Evolutionary conservation across 2,888 invertebrate genomes (phyloP), one percentile per base, ranked within the genome.

Genomic region (Xestia c-nigrum): DNA sequence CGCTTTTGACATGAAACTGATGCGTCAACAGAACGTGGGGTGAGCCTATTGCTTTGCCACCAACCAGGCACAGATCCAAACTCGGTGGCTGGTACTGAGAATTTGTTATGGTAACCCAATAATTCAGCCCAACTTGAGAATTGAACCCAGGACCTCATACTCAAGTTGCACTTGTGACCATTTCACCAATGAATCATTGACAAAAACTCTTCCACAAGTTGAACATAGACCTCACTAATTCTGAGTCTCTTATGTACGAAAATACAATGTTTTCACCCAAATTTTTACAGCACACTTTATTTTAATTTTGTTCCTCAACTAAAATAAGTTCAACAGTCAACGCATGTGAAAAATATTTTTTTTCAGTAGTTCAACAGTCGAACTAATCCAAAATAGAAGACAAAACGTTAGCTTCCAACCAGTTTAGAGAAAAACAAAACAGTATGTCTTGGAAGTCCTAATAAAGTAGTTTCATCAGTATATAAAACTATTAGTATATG

Each of bases 211-310:
- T 64, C 40, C 24, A 75, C 50, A 40, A 50, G 10, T 38, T 52
- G 38, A 59, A 81, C 74, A 80, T 19, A 81, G 50, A 38, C 50
- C 47, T 74, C n/a, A 64, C 14, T n/a, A 14, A 50, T 46, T 24
- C 2, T 38, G 16, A 70, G 31, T n/a, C 6, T n/a, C 46, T 4
- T 78, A 19, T 5, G 6, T 52, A 38, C 16, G 9, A 21, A 46
- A 59, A 43, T 31, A 31, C 31, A 2, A 31, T 31, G 31, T 31
- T 31, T 43, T 43, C 43, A 43, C 9, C 43, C 43, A 43, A 43
- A 43, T 43, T 43, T 43, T 43, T 9, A 43, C 43, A 9, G 31
- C 31, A 1, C 3, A 10, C 10, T 43, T 1, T 10, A 43, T 43
- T 43, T 43, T 1, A 43, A 43, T 40, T 40, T 40, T 43, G 43